Base-by-base conservation (phyloP, 2,113 vertebrate genomes). In the Chaenocephalus aceratus region DNA sequence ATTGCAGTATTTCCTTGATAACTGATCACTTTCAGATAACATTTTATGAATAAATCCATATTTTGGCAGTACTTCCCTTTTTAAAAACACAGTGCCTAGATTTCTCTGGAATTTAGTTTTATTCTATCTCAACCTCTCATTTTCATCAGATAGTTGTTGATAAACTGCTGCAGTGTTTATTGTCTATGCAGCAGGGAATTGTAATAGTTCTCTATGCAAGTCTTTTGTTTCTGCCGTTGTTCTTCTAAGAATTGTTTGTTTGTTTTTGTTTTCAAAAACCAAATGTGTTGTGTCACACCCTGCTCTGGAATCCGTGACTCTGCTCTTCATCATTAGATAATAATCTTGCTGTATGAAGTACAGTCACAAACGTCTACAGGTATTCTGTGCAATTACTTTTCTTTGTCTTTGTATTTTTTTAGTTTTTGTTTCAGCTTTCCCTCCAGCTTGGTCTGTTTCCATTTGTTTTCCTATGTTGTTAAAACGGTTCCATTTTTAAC, bases 161-260 rank as follows among this genome's bases (percentile, higher is more conserved):
- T 74, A 41, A 83, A 73, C 63, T 58, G 67, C 82, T 86, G 83
- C 84, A 67, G 44, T 46, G 72, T 75, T 79, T 60, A 10, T 64
- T 63, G 51, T 83, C 84, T 84, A 67, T 88, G 84, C 90, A 86
- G 79, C 15, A 51, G 54, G 63, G 57, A 86, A 70, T 69, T 75
- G 23, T 62, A 30, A 69, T 74, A 62, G 48, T 8, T 83, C 75
- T 94, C 90, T 94, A 92, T 94, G 92, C 89, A 93, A 93, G 85
- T 89, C 62, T 85, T 74, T 36, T 78, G 66, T 84, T 88, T 72
- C 79, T 82, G 68, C 63, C 6, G 13, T 71, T 78, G 49, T 68
- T 73, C 41, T 44, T 41, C 2, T 69, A 41, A 9, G 69, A 61
- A 6, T 2, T 16, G 2, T 10, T 26, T 30, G 60, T 65, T 74